A percentile compares a stretch with the other conserved stretches of the same genome.
Evolutionary conservation across 2,797 vertebrate species (phyloP).

Genomic region (Sarcoramphus papa): DNA sequence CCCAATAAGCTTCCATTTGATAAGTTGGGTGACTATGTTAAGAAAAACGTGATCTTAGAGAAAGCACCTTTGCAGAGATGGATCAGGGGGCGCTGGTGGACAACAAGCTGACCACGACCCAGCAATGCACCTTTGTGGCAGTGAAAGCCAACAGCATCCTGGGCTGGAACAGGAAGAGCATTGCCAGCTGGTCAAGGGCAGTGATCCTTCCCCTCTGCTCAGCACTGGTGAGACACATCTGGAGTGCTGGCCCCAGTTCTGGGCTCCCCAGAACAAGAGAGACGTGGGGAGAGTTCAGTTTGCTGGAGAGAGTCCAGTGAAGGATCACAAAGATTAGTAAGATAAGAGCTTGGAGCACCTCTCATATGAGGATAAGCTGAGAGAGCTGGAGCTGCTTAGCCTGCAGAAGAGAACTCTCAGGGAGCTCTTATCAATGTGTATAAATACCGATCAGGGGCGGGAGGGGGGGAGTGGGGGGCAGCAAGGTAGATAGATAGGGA

Average conservation of each 20-base stretch:
- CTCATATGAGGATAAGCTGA: not conserved
- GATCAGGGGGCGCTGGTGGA: not conserved
- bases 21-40: not conserved
- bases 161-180: not conserved
- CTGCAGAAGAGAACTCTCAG: not conserved
- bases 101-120: not conserved
- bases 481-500: not conserved
- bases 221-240: not conserved
- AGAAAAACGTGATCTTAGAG: not conserved
- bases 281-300: fast-evolving
- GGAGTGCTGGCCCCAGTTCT: not conserved
- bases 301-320: not conserved
- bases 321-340: not conserved
- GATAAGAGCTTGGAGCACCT: not conserved
- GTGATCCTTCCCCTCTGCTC: not conserved
- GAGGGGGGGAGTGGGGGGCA: not conserved
- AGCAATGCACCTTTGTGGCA: not conserved
- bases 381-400: not conserved
- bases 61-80: not conserved
- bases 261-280: not conserved
- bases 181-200: not conserved
- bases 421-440: not conserved
- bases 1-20: not conserved
- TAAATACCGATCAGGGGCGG: fast-evolving
- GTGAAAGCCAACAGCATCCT: not conserved